Base-by-base conservation (phyloP, 2,113 vertebrate species). In the Helogale parvula region DNA sequence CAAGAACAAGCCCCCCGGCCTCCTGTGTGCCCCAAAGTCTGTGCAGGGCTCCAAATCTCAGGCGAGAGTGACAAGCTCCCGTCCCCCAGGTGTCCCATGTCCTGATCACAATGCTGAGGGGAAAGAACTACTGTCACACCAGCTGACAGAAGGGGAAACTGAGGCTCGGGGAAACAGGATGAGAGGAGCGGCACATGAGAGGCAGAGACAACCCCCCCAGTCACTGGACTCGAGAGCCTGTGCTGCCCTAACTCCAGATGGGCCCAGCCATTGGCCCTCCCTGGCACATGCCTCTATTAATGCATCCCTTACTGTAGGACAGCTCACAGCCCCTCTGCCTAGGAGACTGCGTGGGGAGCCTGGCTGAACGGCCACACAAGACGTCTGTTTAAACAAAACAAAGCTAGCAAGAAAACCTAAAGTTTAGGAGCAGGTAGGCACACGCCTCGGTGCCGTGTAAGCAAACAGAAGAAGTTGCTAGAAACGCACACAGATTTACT, bases 371-470 rank as follows among this genome's bases (percentile, higher is more conserved):
- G 80, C 50, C 50, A 12, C 38, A 45, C 17, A 2, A 2, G 57
- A 21, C 17, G 3, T n/a, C 25, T 57, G 63, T 45, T 47, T 25
- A 54, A 76, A 35, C 57, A 38, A 81, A 52, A 74, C 38, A 38
- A 33, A 82, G 45, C 29, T 2, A 21, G 35, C 25, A 17, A 45
- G 68, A 66, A 72, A 65, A 8, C 45, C 72, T 5, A 27, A 3
- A 0, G 29, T 7, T 57, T 17, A 23, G 35, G 14, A 29, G 21
- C 45, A 76, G 38, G 47, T 35, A 31, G 66, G 27, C 71, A 65
- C 17, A 69, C 45, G 0, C 29, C 25, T 68, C 45, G 4, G 71
- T 4, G 50, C 1, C 2, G 17, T 0, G 1, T 0, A 17, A 47
- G 52, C 52, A 50, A 52, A 29, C 3, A 13, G 3, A 13, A 29